Conservation (phyloP, 2,113 vertebrate genomes). For the Geococcyx californianus region DNA sequence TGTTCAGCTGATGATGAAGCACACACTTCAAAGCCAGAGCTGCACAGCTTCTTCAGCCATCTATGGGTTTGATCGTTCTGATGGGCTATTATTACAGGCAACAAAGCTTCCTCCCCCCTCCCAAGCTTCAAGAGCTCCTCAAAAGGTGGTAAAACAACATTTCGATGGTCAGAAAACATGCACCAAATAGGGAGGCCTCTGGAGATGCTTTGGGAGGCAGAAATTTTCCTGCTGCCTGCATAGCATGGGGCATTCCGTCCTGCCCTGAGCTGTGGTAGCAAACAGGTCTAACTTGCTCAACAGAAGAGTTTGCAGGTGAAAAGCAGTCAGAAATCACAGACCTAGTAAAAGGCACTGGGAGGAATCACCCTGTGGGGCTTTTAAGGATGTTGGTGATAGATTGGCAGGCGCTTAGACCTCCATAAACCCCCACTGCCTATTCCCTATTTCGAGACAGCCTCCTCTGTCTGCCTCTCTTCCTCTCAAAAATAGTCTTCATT, state of each 20-base stretch:
- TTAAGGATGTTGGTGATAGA: not conserved
- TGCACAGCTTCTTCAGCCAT: not conserved
- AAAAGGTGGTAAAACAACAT: not conserved
- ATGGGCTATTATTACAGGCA: not conserved
- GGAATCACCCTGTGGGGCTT: not conserved
- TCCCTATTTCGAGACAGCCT: not conserved
- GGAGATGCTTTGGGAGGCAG: not conserved
- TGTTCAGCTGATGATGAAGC: conserved; percentile 42
- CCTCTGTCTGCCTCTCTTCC: accelerated
- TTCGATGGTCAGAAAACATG: not conserved
- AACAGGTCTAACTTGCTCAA: accelerated
- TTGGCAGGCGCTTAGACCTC: not conserved
- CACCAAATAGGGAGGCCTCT: accelerated
- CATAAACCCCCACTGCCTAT: not conserved
- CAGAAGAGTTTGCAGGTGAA: not conserved
- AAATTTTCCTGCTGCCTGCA: not conserved
- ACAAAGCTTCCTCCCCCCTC: not conserved
- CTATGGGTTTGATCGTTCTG: not conserved
- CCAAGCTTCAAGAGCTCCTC: not conserved
- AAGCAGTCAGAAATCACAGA: not conserved
- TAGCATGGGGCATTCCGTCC: not conserved
- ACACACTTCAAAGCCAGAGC: not conserved
- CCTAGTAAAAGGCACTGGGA: not conserved
- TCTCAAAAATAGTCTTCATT: not conserved
- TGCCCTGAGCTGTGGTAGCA: not conserved